These are phyloP conservation scores for Cynopterus brachyotis DNA, from an alignment of 2,113 vertebrate species.

Conservation along the genomic window DNA sequence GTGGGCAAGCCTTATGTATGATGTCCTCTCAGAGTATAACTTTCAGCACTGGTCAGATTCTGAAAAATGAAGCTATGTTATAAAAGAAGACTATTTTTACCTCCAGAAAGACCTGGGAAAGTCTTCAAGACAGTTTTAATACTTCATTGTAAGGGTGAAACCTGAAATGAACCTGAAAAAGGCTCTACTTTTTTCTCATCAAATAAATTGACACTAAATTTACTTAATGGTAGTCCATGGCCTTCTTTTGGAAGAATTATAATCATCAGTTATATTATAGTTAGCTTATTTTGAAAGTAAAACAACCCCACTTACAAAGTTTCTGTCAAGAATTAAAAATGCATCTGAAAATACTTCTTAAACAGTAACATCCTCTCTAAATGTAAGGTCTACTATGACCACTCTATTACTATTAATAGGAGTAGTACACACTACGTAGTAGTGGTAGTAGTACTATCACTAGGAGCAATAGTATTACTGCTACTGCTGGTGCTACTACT, in stretches of 20 bases:
- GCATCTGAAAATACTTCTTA: background rate
- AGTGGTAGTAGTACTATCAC: background rate
- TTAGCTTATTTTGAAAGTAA: constrained; percentile 13
- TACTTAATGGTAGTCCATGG: background rate
- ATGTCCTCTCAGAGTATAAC: background rate
- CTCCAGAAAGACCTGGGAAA: background rate
- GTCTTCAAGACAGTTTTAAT: constrained; percentile 11
- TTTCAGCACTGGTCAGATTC: background rate
- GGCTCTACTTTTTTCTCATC: background rate
- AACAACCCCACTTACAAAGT: background rate
- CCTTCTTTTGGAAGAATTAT: background rate
- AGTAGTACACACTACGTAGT: background rate
- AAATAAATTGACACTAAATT: background rate
- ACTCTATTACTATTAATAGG: background rate
- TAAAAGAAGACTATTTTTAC: background rate
- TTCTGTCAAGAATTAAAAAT: background rate
- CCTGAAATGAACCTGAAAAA: background rate
- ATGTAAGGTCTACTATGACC: background rate
- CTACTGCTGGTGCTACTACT: background rate
- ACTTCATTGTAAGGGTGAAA: background rate
- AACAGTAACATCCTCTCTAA: background rate
- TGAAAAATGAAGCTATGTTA: background rate
- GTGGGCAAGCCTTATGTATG: background rate
- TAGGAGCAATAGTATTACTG: background rate
- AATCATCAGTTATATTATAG: background rate